Percentiles rank a stretch among this genome's conserved stretches.
These are phyloP conservation scores for Noctuana brunneofusca DNA, from an alignment of 2,888 invertebrate genomes.

Conservation along the genomic window DNA sequence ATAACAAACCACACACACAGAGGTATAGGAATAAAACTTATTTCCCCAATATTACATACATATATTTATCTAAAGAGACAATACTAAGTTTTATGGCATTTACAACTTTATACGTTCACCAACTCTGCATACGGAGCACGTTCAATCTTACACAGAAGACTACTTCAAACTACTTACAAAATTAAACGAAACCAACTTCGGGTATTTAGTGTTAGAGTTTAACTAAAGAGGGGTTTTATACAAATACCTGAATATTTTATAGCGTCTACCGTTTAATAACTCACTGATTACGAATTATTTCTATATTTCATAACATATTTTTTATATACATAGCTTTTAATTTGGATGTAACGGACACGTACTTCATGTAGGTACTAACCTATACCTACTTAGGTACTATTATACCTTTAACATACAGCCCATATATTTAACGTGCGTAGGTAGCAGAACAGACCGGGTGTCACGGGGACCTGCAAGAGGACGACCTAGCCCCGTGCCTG, in stretches of 20 bases:
- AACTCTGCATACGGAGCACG: constrained; percentile 8
- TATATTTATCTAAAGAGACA: constrained; percentile 1
- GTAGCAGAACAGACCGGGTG: constrained; percentile 93
- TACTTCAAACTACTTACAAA: constrained; percentile 29
- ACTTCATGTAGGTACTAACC: no score
- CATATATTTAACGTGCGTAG: constrained; percentile 51
- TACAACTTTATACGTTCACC: neutral
- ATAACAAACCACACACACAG: no score
- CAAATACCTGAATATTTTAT: no score
- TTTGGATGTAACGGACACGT: no score
- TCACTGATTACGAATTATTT: no score
- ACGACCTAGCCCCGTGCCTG: constrained; percentile 93
- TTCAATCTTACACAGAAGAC: constrained; percentile 13
- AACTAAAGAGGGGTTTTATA: neutral
- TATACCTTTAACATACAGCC: no score
- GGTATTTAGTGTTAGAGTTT: constrained; percentile 22
- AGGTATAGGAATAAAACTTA: no score
- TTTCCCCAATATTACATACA: no score
- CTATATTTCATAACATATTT: no score
- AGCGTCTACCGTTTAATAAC: no score
- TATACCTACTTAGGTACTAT: no score
- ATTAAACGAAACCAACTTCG: constrained; percentile 19
- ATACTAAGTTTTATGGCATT: constrained; percentile 1
- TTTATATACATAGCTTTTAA: no score
- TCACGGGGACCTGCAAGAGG: constrained; percentile 90